phyloP scores from a whole-genome alignment of 2,113 vertebrate species.

The Asarcornis scutulata region DNA sequence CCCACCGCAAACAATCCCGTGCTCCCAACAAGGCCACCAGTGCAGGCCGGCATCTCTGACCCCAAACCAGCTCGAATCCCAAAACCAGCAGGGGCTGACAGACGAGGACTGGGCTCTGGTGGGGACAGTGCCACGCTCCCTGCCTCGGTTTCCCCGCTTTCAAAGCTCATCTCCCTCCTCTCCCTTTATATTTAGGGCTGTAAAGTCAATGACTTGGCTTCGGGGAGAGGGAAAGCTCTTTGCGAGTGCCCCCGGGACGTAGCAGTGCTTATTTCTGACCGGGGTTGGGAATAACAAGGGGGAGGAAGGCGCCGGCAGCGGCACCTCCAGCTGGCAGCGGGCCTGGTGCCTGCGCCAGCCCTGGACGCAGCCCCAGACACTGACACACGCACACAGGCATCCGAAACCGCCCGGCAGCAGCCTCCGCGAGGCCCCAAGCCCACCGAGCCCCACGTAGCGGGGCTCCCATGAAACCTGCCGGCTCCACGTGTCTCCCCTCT shows the following conservation, averaged over 20 bases:
- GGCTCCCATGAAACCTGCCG: not conserved
- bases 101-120: not conserved
- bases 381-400: not conserved
- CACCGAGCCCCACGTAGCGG: rapidly evolving
- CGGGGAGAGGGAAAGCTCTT: not conserved
- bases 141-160: not conserved
- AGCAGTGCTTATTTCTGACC: not conserved
- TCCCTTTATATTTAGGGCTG: not conserved
- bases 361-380: not conserved
- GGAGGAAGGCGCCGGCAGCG: not conserved
- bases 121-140: rapidly evolving
- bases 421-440: not conserved
- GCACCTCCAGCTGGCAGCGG: not conserved
- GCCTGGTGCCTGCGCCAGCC: not conserved
- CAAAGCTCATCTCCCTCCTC: not conserved
- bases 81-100: not conserved
- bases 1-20: not conserved
- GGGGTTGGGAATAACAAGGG: not conserved
- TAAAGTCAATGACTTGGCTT: not conserved
- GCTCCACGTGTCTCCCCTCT: rapidly evolving
- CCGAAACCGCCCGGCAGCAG: not conserved
- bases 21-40: not conserved
- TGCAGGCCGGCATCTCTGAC: not conserved
- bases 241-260: not conserved
- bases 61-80: not conserved